phyloP scores from a whole-genome alignment of 2,113 vertebrate species.

The Chionomys nivalis region DNA sequence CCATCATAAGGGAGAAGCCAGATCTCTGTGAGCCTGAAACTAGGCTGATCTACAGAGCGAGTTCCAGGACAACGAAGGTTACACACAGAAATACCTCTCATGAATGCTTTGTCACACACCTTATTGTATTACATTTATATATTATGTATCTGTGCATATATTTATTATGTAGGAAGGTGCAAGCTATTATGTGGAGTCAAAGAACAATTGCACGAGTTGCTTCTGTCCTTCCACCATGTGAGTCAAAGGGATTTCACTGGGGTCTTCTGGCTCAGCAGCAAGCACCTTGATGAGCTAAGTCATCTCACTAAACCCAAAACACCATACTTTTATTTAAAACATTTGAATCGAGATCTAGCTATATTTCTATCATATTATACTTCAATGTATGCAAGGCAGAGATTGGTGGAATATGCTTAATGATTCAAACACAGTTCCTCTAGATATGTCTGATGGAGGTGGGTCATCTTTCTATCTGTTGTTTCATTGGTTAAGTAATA shows the following conservation, averaged over 20 bases:
- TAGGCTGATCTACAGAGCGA: not conserved
- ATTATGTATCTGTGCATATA: not conserved
- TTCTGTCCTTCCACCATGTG: not conserved
- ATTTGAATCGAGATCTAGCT: conserved; percentile 50
- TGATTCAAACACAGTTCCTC: conserved; percentile 61
- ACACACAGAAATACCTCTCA: not conserved
- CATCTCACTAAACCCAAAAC: not conserved
- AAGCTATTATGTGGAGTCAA: too few species aligned
- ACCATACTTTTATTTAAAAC: conserved; percentile 39
- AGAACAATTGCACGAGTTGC: not conserved
- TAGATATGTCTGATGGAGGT: conserved; percentile 28
- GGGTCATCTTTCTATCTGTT: too few species aligned
- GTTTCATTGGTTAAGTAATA: too few species aligned
- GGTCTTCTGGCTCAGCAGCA: not conserved
- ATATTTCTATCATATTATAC: conserved; percentile 56
- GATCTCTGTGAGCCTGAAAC: not conserved
- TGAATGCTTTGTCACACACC: not conserved
- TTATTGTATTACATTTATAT: not conserved
- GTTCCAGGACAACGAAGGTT: not conserved
- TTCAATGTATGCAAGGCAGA: conserved; percentile 48
- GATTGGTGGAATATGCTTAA: conserved; percentile 64
- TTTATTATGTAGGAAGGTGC: not conserved
- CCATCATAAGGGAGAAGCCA: not conserved
- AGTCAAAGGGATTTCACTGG: not conserved
- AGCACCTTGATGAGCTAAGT: not conserved